Evolutionary conservation across 2,888 invertebrate genomes (phyloP), one percentile per base, ranked within the genome.

Genomic region (Gasteruption jaculator): DNA sequence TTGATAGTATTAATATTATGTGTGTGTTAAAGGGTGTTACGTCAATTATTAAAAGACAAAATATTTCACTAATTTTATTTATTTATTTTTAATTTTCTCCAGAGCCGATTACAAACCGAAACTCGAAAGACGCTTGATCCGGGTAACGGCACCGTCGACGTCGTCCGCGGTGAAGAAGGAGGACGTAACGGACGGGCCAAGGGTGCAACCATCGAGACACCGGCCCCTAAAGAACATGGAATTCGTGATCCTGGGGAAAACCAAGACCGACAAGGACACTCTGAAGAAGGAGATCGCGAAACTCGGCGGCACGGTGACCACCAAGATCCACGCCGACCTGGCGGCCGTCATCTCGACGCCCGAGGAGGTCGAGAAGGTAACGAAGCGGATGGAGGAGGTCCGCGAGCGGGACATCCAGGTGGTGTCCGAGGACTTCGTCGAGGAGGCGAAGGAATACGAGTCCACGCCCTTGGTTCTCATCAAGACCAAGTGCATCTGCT

Each of bases 161-260:
- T 54, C 63, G 1, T 54, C 42, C 8, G 53, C 67, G 7, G 64
- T 77, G 2, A 81, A 81, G 52, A 76, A 79, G 51, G 76, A 76
- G 49, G 67, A 68, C 18, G 76, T 77, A 45, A 56, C 71, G 1
- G 61, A 65, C 24, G 73, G 86, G 2, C 80, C 84, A 0, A 83
- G 81, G 66, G 76, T 86, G 32, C 75, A 80, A 50, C 22, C 41
- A 2, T 72, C 80, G 15, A 79, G 77, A n/a, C 68, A 75, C 5
- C 83, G 83, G 2, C 82, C 89, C 1, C 67, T 94, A 14, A 85
- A 85, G 54, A 82, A 86, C 46, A 80, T 92, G 70, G 81, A 84
- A 58, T 88, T 95, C 71, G 81, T 81, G 25, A 63, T 90, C 16
- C 72, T 81, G 37, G 82, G 83, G 0, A 74, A 78, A 40, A 68